Conservation (phyloP, 2,113 vertebrate species). For the Hyaena hyaena region DNA sequence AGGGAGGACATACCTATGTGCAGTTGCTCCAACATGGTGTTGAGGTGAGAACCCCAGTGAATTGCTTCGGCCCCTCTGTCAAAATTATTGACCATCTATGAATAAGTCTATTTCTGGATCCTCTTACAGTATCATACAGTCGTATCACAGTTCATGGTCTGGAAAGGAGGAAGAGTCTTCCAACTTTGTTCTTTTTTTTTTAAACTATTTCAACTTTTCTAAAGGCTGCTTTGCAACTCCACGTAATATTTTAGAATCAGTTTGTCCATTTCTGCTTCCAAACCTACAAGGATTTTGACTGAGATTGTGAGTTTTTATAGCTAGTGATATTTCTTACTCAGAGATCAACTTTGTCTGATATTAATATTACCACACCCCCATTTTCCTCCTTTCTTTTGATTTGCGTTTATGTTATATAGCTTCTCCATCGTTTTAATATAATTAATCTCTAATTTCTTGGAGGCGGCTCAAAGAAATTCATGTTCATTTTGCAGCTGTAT, state of each 20-base stretch:
- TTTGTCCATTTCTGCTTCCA: background rate
- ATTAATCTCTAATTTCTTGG: background rate
- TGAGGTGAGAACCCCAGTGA: background rate
- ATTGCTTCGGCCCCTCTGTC: background rate
- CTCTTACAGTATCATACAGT: background rate
- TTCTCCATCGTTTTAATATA: background rate
- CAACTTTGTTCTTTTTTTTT: background rate
- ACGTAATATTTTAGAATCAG: background rate
- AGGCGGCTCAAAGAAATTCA: background rate
- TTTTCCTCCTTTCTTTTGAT: background rate
- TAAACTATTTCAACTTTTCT: slow-evolving; percentile 12
- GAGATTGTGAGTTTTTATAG: background rate
- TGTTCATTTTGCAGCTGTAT: background rate
- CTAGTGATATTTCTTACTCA: background rate
- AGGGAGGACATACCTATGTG: too few species aligned
- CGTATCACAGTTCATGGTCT: background rate
- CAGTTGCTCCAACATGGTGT: background rate
- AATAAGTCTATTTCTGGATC: background rate
- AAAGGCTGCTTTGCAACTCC: background rate
- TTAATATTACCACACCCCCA: background rate
- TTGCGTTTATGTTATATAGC: background rate
- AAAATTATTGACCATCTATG: background rate
- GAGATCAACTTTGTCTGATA: background rate
- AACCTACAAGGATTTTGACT: background rate
- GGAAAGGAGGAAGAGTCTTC: background rate